Base-by-base conservation (phyloP, 2,797 vertebrate species). In the Chromobotia macracanthus region DNA sequence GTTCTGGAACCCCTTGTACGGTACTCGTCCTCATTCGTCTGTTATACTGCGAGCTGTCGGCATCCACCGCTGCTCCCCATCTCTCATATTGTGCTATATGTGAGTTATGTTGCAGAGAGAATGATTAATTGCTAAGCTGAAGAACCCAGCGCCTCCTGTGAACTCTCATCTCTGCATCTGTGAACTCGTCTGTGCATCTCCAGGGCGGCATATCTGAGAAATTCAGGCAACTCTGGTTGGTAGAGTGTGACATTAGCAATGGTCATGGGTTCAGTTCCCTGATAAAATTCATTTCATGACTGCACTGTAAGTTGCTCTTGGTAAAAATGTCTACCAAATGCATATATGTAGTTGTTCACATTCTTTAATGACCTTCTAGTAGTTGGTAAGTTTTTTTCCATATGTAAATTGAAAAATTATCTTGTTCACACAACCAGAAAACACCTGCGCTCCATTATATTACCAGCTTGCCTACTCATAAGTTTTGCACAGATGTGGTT, bases 41-140 rank as follows among this genome's bases (percentile, higher is more conserved):
- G 50, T 48, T 78, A 41, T 51, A 61, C 11, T 48, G 25, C 23
- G 23, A 55, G 77, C 38, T 58, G 12, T 46, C 79, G 65, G 82
- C 74, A 80, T 77, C 82, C 79, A 80, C 56, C 44, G 75, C 75
- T 75, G 69, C 69, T 15, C 50, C 53, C 28, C 64, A 66, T 77
- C 13, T 50, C 21, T 56, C 21, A 63, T 19, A 58, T 21, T 61
- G 67, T 41, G 38, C 13, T 50, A 41, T 63, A 53, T 71, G 61
- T 65, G 73, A 61, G 69, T 68, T 80, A 65, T n/a, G 2, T 69
- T 28, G 25, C 60, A 25, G 65, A 83, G 55, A 68, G 63, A 69
- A 60, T 80, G 58, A 41, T 41, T n/a, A n/a, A 63, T 63, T 63
- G 60, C 16, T n/a, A 18, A 35, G 16, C 28, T 35, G 28, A 35